Evolutionary conservation across 2,888 invertebrate genomes (phyloP).

Genomic region (Acronicta alni): DNA sequence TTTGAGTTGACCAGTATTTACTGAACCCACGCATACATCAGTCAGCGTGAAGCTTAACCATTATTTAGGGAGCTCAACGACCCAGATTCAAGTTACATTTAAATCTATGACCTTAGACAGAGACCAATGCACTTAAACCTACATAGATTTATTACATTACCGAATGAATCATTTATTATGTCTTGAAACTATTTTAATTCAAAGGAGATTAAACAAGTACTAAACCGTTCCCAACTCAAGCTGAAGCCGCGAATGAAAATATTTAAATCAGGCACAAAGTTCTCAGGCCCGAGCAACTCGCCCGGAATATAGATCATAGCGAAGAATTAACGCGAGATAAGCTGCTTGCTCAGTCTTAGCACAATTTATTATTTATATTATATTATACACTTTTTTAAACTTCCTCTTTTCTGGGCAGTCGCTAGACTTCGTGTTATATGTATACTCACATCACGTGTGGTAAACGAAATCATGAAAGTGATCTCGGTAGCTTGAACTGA

Average conservation of each 20-base stretch:
- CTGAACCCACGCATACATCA: too few species aligned
- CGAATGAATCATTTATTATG: constrained; percentile 12
- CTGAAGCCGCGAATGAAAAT: constrained; percentile 32
- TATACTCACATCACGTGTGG: too few species aligned
- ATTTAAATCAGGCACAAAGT: constrained; percentile 38
- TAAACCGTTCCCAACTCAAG: constrained; percentile 30
- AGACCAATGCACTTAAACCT: too few species aligned
- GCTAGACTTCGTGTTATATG: constrained; percentile 3
- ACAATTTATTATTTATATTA: constrained; percentile 20
- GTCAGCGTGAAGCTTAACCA: too few species aligned
- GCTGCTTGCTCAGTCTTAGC: constrained; percentile 14
- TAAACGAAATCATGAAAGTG: too few species aligned
- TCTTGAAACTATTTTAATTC: constrained; percentile 38
- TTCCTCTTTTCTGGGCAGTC: constrained; percentile 13
- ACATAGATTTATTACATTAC: neutral
- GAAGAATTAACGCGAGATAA: constrained; percentile 37
- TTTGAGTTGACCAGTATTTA: too few species aligned
- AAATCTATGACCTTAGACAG: too few species aligned
- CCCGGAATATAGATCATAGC: constrained; percentile 29
- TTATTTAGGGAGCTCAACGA: too few species aligned
- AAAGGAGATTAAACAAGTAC: constrained; percentile 31
- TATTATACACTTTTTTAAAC: constrained; percentile 11
- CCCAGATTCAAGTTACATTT: too few species aligned
- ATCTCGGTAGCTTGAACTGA: too few species aligned
- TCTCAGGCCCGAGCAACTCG: constrained; percentile 19